Conservation (phyloP, 1,140 invertebrate species). For the Heterodera schachtii region DNA sequence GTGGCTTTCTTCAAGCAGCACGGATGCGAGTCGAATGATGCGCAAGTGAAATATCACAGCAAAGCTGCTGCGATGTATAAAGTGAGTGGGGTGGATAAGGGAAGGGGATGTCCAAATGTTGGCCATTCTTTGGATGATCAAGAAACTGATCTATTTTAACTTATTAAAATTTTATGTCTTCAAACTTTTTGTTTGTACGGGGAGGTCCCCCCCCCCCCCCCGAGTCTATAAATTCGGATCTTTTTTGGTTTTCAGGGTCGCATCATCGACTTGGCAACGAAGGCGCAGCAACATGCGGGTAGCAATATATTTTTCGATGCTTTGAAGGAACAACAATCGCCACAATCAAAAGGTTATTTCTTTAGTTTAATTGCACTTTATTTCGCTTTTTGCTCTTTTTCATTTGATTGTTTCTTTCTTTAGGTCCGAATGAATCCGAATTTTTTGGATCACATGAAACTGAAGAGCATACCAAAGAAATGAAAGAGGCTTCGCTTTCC, state of each 20-base stretch:
- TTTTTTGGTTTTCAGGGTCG: constrained; percentile 72
- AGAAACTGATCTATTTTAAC: too few species aligned
- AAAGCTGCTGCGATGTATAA: constrained; percentile 88
- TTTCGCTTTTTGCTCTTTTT: background rate
- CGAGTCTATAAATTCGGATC: background rate
- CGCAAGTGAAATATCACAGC: constrained; percentile 96
- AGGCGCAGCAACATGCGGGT: constrained; percentile 85
- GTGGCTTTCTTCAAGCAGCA: constrained; percentile 89
- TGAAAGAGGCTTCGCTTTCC: constrained; percentile 24
- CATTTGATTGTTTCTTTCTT: background rate
- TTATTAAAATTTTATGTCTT: too few species aligned
- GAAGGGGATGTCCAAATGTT: background rate
- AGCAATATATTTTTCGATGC: constrained; percentile 75
- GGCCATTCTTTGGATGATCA: too few species aligned
- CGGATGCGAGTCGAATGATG: constrained; percentile 85
- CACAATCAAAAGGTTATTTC: constrained; percentile 32
- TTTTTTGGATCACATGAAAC: constrained; percentile 6
- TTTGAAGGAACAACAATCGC: constrained; percentile 20
- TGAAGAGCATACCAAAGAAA: background rate
- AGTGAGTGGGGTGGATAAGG: constrained; percentile 43
- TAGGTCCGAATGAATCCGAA: constrained; percentile 16
- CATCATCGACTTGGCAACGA: constrained; percentile 76
- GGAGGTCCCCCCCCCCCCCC: too few species aligned
- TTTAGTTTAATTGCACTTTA: too few species aligned
- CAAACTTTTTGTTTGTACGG: too few species aligned